Base-by-base conservation (phyloP, 1,140 invertebrate genomes). In the Heliconius hermathena region DNA sequence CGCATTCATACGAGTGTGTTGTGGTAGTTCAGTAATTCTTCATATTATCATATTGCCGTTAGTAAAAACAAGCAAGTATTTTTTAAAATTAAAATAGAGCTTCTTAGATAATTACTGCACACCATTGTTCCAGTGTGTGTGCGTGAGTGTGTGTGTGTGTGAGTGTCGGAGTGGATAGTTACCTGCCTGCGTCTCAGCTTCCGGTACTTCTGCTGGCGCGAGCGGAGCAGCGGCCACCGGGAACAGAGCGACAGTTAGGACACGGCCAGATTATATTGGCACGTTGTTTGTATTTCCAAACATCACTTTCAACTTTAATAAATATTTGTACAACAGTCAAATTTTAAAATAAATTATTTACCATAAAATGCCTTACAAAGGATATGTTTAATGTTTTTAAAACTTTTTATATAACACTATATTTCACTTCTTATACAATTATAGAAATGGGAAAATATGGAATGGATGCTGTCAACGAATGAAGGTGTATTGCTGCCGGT, bases 171-270 rank as follows among this genome's bases (percentile, higher is more conserved):
- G 81, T 92, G 81, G 86, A 95, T 95, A 96, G 94, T 95, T 96
- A 97, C 97, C 96, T 98, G 98, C 95, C 98, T 96, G 95, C 98
- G 95, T 91, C 97, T 96, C 89, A 98, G 96, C 94, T 98, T 98
- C 95, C 98, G 97, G 96, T 98, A 98, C 97, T 98, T 98, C 97
- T 98, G 96, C 80, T 78, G 84, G 26, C 26, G 26, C 26, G 26
- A 26, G 79, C 77, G 73, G 49, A 49, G 33, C n/a, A 46, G 20
- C 36, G n/a, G 26, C 16, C 57, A 33, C 11, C 74, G 74, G 49
- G 33, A 13, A 60, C 18, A 74, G 76, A 81, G 84, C 78, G 82
- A 60, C 85, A 72, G 81, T 88, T 87, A 84, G 73, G 77, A 78
- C n/a, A 9, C n/a, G 26, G 4, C 46, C 13, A 11, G 11, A 46